phyloP scores from a whole-genome alignment of 2,113 vertebrate genomes.

The Solea solea region DNA sequence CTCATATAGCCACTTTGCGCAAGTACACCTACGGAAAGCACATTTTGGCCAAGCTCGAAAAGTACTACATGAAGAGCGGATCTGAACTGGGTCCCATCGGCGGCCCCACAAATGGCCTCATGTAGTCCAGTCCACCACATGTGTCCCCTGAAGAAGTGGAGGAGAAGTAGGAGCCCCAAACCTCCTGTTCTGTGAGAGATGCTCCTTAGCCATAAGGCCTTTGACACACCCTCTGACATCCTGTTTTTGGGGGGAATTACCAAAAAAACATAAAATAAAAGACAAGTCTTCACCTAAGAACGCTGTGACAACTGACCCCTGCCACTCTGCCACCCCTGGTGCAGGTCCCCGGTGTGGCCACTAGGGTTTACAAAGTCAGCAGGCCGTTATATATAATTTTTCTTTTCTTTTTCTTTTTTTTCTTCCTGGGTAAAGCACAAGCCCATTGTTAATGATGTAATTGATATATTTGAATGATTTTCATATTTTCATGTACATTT shows the following conservation, averaged over 20 bases:
- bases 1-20: slow-evolving; percentile 95
- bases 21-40: slow-evolving; percentile 99
- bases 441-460: slow-evolving; percentile 96
- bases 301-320: slow-evolving; percentile 75
- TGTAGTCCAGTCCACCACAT: slow-evolving; percentile 74
- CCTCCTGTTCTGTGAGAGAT: slow-evolving; percentile 57
- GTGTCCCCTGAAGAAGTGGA: slow-evolving; percentile 25
- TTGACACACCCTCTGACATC: slow-evolving; percentile 60
- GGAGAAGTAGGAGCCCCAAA: slow-evolving; percentile 38
- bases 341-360: slow-evolving; percentile 35
- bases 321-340: slow-evolving; percentile 60
- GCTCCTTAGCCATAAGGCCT: slow-evolving; percentile 66
- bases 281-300: slow-evolving; percentile 82
- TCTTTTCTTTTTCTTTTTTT: slow-evolving; percentile 11
- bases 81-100: slow-evolving; percentile 95
- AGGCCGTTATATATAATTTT: slow-evolving; percentile 34
- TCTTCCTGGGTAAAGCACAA: slow-evolving; percentile 88
- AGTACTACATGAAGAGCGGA: slow-evolving; percentile 99
- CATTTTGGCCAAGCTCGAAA: slow-evolving; percentile 98
- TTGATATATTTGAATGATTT: slow-evolving; percentile 91
- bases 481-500: slow-evolving; percentile 99
- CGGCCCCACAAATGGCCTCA: slow-evolving; percentile 94
- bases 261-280: slow-evolving; percentile 85
- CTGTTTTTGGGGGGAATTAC: slow-evolving; percentile 77
- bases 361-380: slow-evolving; percentile 54